Evolutionary conservation across 2,888 invertebrate species (phyloP).

Genomic region (Acleris laterana): DNA sequence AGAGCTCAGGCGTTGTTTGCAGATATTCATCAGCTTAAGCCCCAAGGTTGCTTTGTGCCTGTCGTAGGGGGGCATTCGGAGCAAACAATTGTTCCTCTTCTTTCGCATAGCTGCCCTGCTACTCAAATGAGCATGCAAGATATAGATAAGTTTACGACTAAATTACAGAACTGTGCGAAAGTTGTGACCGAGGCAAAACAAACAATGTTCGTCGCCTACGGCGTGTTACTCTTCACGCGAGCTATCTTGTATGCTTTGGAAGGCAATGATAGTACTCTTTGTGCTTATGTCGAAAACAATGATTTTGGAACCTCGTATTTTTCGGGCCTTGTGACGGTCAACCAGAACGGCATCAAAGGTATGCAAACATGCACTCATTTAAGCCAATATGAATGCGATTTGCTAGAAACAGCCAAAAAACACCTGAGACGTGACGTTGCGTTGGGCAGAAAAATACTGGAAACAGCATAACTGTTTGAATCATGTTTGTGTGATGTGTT

Average conservation of each 20-base stretch:
- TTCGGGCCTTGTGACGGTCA: conserved; percentile 58
- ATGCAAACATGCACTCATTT: conserved; percentile 60
- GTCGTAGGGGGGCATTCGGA: conserved; percentile 91
- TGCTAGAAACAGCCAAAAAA: conserved; percentile 59
- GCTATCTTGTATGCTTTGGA: conserved; percentile 80
- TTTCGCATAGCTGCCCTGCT: conserved; percentile 88
- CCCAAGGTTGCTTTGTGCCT: conserved; percentile 88
- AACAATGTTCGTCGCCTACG: conserved; percentile 86
- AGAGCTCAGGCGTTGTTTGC: conserved; percentile 91
- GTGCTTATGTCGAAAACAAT: conserved; percentile 68
- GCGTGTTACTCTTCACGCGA: conserved; percentile 84
- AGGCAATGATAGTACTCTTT: conserved; percentile 42
- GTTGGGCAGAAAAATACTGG: conserved; percentile 61
- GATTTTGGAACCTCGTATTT: conserved; percentile 70
- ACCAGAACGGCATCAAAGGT: conserved; percentile 55
- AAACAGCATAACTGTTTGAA: conserved; percentile 46
- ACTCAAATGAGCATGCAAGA: conserved; percentile 73
- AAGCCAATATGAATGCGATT: conserved; percentile 57
- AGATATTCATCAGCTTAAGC: conserved; percentile 85
- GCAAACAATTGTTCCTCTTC: conserved; percentile 89
- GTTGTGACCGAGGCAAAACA: conserved; percentile 86
- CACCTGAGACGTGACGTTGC: conserved; percentile 60
- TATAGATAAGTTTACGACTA: conserved; percentile 60
- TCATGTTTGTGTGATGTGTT: not conserved
- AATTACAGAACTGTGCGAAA: conserved; percentile 85